These are phyloP conservation scores for Pelvicachromis taeniatus DNA, from an alignment of 2,113 vertebrate genomes.

Conservation along the genomic window DNA sequence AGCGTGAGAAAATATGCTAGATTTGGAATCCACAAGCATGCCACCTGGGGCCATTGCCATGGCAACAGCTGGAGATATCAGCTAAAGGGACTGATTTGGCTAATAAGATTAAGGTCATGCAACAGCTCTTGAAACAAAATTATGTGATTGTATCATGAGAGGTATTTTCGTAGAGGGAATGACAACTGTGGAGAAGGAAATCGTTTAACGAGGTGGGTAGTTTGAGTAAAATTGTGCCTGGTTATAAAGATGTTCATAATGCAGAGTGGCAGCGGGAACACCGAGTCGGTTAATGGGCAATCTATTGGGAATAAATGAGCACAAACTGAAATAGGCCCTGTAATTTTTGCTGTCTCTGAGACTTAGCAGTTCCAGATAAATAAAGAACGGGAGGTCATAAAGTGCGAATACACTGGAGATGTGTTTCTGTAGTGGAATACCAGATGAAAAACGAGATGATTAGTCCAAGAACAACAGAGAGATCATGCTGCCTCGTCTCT, in stretches of 20 bases:
- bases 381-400: neutral
- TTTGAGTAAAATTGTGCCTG: neutral
- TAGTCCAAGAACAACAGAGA: neutral
- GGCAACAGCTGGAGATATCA: conserved; percentile 28
- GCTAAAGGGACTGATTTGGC: conserved; percentile 1
- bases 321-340: neutral
- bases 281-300: neutral
- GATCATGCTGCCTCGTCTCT: neutral
- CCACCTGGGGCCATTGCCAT: conserved; percentile 28
- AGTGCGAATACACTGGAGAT: neutral
- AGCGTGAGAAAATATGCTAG: conserved; percentile 32
- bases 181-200: neutral
- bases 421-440: neutral
- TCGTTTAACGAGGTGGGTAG: neutral
- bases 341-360: neutral
- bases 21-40: neutral
- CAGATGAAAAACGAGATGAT: neutral
- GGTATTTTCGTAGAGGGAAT: neutral
- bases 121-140: neutral
- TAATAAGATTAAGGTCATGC: conserved; percentile 16
- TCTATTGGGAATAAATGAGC: neutral
- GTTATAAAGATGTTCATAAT: neutral
- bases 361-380: neutral
- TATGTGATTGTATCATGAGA: neutral
- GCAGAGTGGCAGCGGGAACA: neutral